A percentile compares a stretch with the other conserved stretches of the same genome.
Conservation (phyloP, 1,140 invertebrate species). For the Protaetia brevitarsis region DNA sequence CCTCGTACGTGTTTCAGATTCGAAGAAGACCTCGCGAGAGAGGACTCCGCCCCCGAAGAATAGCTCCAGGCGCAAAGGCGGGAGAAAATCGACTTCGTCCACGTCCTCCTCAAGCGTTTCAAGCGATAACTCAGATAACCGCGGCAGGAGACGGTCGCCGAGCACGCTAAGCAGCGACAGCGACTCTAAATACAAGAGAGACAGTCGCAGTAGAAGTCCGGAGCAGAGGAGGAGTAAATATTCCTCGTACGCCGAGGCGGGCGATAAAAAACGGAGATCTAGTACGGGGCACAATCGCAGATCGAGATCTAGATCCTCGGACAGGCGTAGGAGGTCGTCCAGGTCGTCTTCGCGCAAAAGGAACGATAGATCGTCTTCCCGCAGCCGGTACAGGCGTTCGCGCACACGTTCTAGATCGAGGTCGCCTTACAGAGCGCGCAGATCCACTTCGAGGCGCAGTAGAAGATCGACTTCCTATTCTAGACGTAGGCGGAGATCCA, state of each 20-base stretch:
- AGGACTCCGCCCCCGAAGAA: not conserved
- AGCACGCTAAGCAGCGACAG: not conserved
- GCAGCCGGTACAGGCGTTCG: not conserved
- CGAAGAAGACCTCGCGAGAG: not conserved
- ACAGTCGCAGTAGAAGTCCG: not conserved
- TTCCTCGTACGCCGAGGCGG: not conserved
- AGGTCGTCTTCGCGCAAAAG: constrained; percentile 26
- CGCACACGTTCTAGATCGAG: constrained; percentile 17
- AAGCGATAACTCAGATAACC: not conserved
- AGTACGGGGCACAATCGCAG: not conserved
- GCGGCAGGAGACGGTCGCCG: not conserved
- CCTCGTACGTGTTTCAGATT: not conserved
- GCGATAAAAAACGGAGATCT: constrained; percentile 11
- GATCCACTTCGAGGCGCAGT: constrained; percentile 20
- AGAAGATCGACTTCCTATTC: constrained; percentile 21
- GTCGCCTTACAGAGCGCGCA: not conserved
- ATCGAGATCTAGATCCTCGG: constrained; percentile 23
- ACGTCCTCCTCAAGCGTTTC: not conserved
- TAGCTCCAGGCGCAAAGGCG: not conserved
- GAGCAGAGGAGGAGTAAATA: constrained; percentile 17
- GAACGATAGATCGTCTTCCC: not conserved
- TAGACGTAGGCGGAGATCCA: constrained; percentile 25
- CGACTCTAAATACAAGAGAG: not conserved
- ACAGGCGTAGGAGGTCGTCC: constrained; percentile 24
- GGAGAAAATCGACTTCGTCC: not conserved